A percentile compares a stretch with the other conserved stretches of the same genome.
Evolutionary conservation across 2,797 vertebrate species (phyloP).

Genomic region (Melanotaenia maccullochi): DNA sequence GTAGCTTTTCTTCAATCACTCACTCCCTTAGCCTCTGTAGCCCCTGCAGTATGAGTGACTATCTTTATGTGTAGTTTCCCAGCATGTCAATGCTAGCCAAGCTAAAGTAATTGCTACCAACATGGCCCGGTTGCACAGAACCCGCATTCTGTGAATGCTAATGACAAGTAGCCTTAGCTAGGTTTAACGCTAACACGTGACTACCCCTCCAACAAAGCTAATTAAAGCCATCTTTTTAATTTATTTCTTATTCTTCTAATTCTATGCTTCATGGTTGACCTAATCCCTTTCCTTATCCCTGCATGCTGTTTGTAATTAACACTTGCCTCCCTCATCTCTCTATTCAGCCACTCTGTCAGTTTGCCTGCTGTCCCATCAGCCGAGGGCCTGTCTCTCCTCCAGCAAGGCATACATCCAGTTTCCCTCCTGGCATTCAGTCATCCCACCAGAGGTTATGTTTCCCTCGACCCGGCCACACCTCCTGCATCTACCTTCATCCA

Average conservation of each 20-base stretch:
- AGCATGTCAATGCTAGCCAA: constrained; percentile 63
- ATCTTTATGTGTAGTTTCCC: constrained; percentile 71
- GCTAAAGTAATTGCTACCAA: constrained; percentile 73
- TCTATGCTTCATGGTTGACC: constrained; percentile 76
- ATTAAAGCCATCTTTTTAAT: constrained; percentile 68
- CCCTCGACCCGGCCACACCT: constrained; percentile 30
- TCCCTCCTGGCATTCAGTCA: constrained; percentile 62
- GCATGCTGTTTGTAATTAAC: constrained; percentile 85
- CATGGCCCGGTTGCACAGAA: constrained; percentile 67
- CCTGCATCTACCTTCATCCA: constrained; percentile 52
- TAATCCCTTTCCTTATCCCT: constrained; percentile 80
- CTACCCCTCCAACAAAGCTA: constrained; percentile 73
- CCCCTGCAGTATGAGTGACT: constrained; percentile 65
- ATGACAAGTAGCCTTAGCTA: constrained; percentile 70
- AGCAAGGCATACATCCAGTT: constrained; percentile 59
- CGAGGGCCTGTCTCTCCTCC: constrained; percentile 46
- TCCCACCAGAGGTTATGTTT: constrained; percentile 59
- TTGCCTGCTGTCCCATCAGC: constrained; percentile 50
- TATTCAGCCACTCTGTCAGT: constrained; percentile 77
- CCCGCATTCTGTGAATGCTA: constrained; percentile 69
- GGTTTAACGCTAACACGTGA: constrained; percentile 63
- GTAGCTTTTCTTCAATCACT: constrained; percentile 73
- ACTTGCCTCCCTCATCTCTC: constrained; percentile 77
- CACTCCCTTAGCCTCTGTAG: constrained; percentile 67
- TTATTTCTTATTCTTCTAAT: constrained; percentile 64